A percentile compares a stretch with the other conserved stretches of the same genome.
Evolutionary conservation across 2,113 vertebrate genomes (phyloP).

Genomic region (Malaclemys terrapin): DNA sequence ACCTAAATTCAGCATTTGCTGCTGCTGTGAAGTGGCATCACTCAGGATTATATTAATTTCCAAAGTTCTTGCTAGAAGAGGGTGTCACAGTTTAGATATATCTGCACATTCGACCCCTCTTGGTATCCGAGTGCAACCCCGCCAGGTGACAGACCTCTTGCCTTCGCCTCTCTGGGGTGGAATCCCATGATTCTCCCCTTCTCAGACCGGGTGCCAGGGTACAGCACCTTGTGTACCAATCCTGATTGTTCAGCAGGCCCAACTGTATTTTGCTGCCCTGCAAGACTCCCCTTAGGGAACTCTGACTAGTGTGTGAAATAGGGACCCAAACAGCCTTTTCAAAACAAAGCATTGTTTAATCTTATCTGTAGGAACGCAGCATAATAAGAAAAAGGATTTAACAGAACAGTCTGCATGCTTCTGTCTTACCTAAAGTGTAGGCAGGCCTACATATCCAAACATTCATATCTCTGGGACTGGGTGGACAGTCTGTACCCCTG

Average conservation of each 20-base stretch:
- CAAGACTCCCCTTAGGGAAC: not conserved
- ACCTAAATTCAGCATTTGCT: not conserved
- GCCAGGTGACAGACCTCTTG: not conserved
- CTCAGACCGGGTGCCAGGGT: not conserved
- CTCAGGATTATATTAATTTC: not conserved
- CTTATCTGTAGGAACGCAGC: not conserved
- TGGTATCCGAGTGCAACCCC: not conserved
- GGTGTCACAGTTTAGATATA: not conserved
- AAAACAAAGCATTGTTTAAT: not conserved
- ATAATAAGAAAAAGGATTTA: not conserved
- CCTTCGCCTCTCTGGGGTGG: not conserved
- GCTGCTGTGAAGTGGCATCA: not conserved
- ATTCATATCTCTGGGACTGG: not conserved
- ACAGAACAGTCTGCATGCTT: not conserved
- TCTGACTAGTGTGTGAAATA: not conserved
- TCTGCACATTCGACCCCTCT: not conserved
- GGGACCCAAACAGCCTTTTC: not conserved
- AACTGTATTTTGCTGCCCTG: not conserved
- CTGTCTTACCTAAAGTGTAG: not conserved
- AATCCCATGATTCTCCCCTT: not conserved
- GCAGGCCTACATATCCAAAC: not conserved
- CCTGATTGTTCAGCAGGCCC: not conserved
- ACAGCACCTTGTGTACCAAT: not conserved
- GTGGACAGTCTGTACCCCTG: no score
- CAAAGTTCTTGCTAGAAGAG: not conserved